phyloP scores from a whole-genome alignment of 2,113 vertebrate genomes.

The Orientallactaga bullata region DNA sequence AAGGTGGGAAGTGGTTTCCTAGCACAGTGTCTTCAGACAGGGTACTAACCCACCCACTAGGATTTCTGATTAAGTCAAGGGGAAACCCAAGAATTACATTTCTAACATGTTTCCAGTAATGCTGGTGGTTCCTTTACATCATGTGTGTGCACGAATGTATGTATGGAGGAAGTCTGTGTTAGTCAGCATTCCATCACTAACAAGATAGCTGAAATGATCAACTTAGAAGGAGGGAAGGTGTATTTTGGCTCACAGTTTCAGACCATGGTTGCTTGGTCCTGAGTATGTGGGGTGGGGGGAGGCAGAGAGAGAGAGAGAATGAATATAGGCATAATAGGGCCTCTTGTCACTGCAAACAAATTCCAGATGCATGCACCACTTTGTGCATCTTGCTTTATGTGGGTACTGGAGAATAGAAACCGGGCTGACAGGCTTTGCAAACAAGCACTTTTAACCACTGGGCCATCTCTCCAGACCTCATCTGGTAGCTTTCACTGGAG shows the following conservation, averaged over 20 bases:
- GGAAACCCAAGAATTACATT: not conserved
- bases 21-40: not conserved
- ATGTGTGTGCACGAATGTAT: fast-evolving
- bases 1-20: no score
- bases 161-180: not conserved
- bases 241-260: not conserved
- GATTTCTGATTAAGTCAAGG: not conserved
- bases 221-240: not conserved
- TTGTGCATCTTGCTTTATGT: no score
- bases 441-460: no score
- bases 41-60: fast-evolving
- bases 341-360: no score
- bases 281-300: not conserved
- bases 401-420: no score
- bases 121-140: no score
- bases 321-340: no score
- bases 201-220: not conserved
- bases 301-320: no score
- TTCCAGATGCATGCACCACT: no score
- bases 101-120: not conserved
- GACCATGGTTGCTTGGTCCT: not conserved
- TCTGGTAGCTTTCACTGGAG: not conserved
- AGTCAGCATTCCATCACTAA: not conserved
- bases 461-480: no score
- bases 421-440: no score